Evolutionary conservation across 1,140 invertebrate species (phyloP).

Genomic region (Drosophila triauraria): DNA sequence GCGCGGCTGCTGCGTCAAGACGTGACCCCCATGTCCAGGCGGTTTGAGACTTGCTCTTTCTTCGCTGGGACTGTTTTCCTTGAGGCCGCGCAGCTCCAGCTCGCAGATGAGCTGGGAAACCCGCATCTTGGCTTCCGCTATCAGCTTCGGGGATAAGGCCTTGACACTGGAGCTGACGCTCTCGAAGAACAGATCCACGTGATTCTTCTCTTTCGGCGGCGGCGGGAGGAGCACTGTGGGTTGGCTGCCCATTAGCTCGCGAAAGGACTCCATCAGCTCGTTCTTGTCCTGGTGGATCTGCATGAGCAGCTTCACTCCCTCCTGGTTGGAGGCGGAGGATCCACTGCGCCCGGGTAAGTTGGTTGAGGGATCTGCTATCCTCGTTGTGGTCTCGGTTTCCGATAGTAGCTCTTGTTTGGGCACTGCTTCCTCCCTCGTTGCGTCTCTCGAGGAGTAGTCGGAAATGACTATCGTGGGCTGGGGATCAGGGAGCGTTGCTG

Average conservation of each 20-base stretch:
- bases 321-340: constrained; percentile 54
- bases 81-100: constrained; percentile 71
- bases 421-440: neutral
- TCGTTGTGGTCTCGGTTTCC: constrained; percentile 2
- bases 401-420: constrained; percentile 19
- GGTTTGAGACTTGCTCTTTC: neutral
- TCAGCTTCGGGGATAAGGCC: constrained; percentile 73
- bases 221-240: constrained; percentile 10
- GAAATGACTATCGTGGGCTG: neutral
- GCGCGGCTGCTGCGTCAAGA: constrained; percentile 21
- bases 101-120: constrained; percentile 81
- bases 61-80: constrained; percentile 38
- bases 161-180: constrained; percentile 83
- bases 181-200: constrained; percentile 80
- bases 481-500: no score
- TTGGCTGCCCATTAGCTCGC: constrained; percentile 72
- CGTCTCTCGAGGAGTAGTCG: neutral
- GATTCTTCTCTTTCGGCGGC: constrained; percentile 65
- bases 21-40: constrained; percentile 2
- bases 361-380: neutral
- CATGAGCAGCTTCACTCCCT: constrained; percentile 72
- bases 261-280: constrained; percentile 78
- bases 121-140: constrained; percentile 80
- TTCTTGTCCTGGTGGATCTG: constrained; percentile 84
- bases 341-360: neutral